These are phyloP conservation scores for Pygocentrus nattereri DNA, from an alignment of 2,797 vertebrate genomes.

Conservation along the genomic window DNA sequence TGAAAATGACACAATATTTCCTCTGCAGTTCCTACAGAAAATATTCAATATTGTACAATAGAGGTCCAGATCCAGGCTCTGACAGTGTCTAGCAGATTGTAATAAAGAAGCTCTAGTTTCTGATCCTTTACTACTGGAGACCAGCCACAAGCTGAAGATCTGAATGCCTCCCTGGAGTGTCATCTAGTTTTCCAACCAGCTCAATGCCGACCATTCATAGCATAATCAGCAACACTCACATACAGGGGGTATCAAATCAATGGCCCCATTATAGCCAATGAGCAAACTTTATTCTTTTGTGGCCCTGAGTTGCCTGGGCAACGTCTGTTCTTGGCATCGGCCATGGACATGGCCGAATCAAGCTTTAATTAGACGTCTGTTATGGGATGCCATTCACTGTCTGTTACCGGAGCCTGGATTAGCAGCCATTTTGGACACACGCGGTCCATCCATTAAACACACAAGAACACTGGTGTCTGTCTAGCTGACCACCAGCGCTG, in stretches of 20 bases:
- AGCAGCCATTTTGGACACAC: constrained; percentile 38
- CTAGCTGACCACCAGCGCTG: constrained; percentile 40
- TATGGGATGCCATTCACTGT: constrained; percentile 38
- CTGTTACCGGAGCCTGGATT: constrained; percentile 30
- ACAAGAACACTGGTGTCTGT: constrained; percentile 40
- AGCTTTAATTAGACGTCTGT: constrained; percentile 39
- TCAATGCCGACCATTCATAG: constrained; percentile 68
- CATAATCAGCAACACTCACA: constrained; percentile 66
- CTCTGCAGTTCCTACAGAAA: too few species aligned
- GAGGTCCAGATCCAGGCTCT: neutral
- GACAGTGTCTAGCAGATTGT: neutral
- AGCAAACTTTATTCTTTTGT: constrained; percentile 45
- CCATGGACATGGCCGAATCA: constrained; percentile 22
- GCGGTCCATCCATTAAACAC: constrained; percentile 39
- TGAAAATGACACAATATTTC: too few species aligned
- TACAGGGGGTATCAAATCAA: constrained; percentile 71
- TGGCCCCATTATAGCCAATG: constrained; percentile 67
- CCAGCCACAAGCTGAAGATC: neutral
- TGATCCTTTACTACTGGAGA: constrained; percentile 10
- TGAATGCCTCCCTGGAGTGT: constrained; percentile 36
- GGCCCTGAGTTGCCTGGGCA: constrained; percentile 30
- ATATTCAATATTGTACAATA: neutral
- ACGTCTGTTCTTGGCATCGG: constrained; percentile 17
- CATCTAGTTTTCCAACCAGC: constrained; percentile 57
- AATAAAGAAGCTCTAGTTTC: constrained; percentile 17